A percentile compares a stretch with the other conserved stretches of the same genome.
phyloP scores from a whole-genome alignment of 2,113 vertebrate genomes.

The Scolopax mira region DNA sequence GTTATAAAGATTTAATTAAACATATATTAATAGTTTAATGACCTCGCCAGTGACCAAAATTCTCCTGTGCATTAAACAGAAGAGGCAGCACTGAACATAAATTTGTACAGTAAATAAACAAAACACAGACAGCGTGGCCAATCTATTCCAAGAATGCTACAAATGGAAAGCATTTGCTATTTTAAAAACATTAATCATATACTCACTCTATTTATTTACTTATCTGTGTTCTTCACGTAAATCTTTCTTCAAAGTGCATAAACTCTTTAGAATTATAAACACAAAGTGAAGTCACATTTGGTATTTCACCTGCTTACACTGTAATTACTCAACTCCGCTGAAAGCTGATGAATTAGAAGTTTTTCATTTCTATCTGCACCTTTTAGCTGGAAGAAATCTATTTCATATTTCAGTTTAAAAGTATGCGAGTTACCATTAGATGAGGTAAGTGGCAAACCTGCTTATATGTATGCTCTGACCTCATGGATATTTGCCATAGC shows the following conservation, averaged over 20 bases:
- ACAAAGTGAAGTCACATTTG: conserved; percentile 43
- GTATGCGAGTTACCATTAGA: background rate
- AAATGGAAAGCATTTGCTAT: conserved; percentile 73
- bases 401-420: conserved; percentile 21
- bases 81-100: conserved; percentile 61
- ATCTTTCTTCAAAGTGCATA: conserved; percentile 60
- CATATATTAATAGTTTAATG: conserved; percentile 28
- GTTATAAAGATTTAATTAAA: conserved; percentile 35
- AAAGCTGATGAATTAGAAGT: conserved; percentile 33
- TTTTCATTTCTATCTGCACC: conserved; percentile 38
- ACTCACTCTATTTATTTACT: conserved; percentile 73
- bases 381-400: conserved; percentile 34
- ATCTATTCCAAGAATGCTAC: conserved; percentile 62
- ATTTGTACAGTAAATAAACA: conserved; percentile 68
- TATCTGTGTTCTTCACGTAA: conserved; percentile 64
- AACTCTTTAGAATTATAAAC: conserved; percentile 61
- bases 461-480: background rate
- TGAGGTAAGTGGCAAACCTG: background rate
- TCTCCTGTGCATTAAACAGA: conserved; percentile 49
- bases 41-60: conserved; percentile 30
- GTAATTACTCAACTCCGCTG: conserved; percentile 8
- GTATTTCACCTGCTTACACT: conserved; percentile 66
- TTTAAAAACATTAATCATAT: conserved; percentile 75
- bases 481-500: background rate
- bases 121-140: conserved; percentile 51